phyloP scores from a whole-genome alignment of 2,797 vertebrate species.

The Parambassis ranga region DNA sequence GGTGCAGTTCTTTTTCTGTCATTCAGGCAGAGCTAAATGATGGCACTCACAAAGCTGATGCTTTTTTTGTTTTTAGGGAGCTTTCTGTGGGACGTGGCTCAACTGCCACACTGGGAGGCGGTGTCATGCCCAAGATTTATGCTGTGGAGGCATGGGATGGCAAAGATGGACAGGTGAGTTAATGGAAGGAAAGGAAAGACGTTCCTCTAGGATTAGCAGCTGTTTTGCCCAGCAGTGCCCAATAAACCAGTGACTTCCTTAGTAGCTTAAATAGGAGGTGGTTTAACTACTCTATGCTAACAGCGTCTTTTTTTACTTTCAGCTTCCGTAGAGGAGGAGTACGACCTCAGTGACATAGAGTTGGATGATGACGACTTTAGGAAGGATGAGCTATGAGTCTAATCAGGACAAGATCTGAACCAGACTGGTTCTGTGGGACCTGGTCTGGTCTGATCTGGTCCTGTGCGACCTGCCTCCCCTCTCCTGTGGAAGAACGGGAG shows the following conservation, averaged over 20 bases:
- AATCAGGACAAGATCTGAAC: conserved; percentile 19
- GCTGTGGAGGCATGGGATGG: conserved; percentile 91
- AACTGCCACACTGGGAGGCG: conserved; percentile 88
- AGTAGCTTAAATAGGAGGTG: too few species aligned
- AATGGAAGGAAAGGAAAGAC: too few species aligned
- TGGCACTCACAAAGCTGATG: background rate
- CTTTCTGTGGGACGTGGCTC: conserved; percentile 94
- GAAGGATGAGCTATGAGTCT: conserved; percentile 90
- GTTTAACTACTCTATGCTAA: background rate
- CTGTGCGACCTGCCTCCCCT: conserved; percentile 63
- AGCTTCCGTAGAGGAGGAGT: conserved; percentile 97
- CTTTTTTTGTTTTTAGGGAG: conserved; percentile 79
- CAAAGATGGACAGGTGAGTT: conserved; percentile 93
- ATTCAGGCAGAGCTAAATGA: background rate
- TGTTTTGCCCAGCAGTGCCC: too few species aligned
- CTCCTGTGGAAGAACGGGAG: conserved; percentile 81
- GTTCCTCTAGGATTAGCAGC: too few species aligned
- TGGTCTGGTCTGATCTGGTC: conserved; percentile 48
- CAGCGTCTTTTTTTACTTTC: conserved; percentile 1
- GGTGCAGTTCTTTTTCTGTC: background rate
- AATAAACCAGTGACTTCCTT: too few species aligned
- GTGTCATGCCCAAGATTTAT: conserved; percentile 86
- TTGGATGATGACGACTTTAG: conserved; percentile 89
- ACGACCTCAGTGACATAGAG: conserved; percentile 94
- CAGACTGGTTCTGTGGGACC: conserved; percentile 24